Conservation (phyloP, 2,888 invertebrate species). For the Boloria selene region DNA sequence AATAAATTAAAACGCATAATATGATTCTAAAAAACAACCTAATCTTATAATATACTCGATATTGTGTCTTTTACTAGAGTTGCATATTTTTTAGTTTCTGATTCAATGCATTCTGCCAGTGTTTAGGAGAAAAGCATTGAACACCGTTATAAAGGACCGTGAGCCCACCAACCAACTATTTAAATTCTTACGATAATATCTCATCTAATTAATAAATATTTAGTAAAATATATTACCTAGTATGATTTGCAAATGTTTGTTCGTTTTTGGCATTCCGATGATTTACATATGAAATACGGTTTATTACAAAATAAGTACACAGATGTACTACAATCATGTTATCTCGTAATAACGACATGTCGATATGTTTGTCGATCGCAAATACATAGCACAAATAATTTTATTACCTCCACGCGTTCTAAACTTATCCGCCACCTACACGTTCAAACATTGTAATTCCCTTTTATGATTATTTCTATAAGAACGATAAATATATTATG, state of each 20-base stretch:
- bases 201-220: no score
- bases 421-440: constrained; percentile 36
- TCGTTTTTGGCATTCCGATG: no score
- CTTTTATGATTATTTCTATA: constrained; percentile 35
- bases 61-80: no score
- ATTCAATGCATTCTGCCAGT: no score
- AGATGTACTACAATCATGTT: constrained; percentile 1
- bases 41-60: not conserved
- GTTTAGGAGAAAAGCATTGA: no score
- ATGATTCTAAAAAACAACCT: not conserved
- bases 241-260: no score
- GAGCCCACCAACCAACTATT: no score
- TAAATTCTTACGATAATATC: no score
- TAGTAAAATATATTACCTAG: no score
- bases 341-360: constrained; percentile 14
- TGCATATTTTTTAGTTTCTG: no score
- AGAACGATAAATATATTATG: constrained; percentile 19
- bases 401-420: constrained; percentile 30
- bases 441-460: constrained; percentile 38
- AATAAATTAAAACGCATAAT: not conserved
- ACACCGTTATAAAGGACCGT: no score
- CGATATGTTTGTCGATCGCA: constrained; percentile 25
- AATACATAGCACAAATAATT: constrained; percentile 32
- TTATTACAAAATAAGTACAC: not conserved
- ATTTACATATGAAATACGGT: no score